Evolutionary conservation across 2,113 vertebrate genomes (phyloP).

Genomic region (Phylloscopus trochiloides): DNA sequence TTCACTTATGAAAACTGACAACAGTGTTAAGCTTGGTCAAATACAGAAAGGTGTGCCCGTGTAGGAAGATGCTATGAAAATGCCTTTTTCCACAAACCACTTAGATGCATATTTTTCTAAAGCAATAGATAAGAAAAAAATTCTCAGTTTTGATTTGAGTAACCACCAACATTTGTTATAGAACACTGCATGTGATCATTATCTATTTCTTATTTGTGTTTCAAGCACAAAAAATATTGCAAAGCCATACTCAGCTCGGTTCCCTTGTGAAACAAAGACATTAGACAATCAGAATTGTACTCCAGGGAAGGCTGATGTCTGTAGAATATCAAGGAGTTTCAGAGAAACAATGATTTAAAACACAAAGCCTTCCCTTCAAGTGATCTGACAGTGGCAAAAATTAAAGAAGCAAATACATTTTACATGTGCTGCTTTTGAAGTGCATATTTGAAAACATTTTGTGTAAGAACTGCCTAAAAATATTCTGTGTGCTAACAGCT

Average conservation of each 20-base stretch:
- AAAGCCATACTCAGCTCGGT: constrained; percentile 39
- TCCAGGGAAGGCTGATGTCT: constrained; percentile 46
- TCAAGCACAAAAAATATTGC: constrained; percentile 57
- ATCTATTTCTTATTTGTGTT: constrained; percentile 49
- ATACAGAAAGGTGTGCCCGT: not conserved
- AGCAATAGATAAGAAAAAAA: constrained; percentile 41
- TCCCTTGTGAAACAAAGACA: constrained; percentile 61
- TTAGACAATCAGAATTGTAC: constrained; percentile 40
- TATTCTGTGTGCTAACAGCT: not conserved
- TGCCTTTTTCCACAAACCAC: not conserved
- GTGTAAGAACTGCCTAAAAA: not conserved
- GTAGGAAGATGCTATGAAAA: constrained; percentile 21
- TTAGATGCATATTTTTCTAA: constrained; percentile 12
- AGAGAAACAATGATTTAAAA: constrained; percentile 37
- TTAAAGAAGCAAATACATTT: constrained; percentile 32
- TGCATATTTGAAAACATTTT: constrained; percentile 10
- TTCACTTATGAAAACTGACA: not conserved
- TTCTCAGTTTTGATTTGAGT: constrained; percentile 23
- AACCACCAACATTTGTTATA: not conserved
- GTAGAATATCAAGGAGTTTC: constrained; percentile 68
- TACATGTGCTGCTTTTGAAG: constrained; percentile 46
- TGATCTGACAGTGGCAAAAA: constrained; percentile 46
- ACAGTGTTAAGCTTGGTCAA: constrained; percentile 47
- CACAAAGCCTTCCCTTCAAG: constrained; percentile 28
- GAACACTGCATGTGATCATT: constrained; percentile 23